A percentile compares a stretch with the other conserved stretches of the same genome.
phyloP scores from a whole-genome alignment of 2,797 vertebrate species.

The Botia kubotai region DNA sequence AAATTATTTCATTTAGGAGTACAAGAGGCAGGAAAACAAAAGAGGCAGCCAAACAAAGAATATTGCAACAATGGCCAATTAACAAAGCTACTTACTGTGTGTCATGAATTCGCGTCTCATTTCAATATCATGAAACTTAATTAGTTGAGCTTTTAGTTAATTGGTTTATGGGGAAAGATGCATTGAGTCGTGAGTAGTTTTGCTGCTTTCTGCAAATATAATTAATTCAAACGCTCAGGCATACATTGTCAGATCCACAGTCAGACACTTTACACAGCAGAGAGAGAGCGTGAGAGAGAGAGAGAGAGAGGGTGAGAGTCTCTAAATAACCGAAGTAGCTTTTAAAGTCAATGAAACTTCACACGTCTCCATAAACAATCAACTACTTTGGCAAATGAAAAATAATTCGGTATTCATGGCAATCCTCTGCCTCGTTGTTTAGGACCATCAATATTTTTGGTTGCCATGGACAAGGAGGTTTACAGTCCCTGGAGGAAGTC shows the following conservation, averaged over 20 bases:
- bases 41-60: constrained; percentile 17
- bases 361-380: too few species aligned
- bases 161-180: constrained; percentile 30
- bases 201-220: constrained; percentile 7
- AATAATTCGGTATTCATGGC: too few species aligned
- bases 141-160: constrained; percentile 47
- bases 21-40: not conserved
- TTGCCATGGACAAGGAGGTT: too few species aligned
- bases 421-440: too few species aligned
- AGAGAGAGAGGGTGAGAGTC: not conserved
- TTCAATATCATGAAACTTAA: constrained; percentile 35
- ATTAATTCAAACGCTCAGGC: constrained; percentile 39
- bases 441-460: too few species aligned
- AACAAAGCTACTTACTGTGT: constrained; percentile 31
- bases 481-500: too few species aligned
- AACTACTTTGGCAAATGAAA: too few species aligned
- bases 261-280: constrained; percentile 1
- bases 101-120: constrained; percentile 24
- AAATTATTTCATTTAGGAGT: too few species aligned
- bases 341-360: too few species aligned
- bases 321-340: too few species aligned
- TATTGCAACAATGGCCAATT: constrained; percentile 35
- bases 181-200: constrained; percentile 35
- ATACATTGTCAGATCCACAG: constrained; percentile 16
- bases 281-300: not conserved